Percentiles rank a stretch among this genome's conserved stretches.
Conservation (phyloP, 2,888 invertebrate genomes). For the Parnassius mnemosyne region DNA sequence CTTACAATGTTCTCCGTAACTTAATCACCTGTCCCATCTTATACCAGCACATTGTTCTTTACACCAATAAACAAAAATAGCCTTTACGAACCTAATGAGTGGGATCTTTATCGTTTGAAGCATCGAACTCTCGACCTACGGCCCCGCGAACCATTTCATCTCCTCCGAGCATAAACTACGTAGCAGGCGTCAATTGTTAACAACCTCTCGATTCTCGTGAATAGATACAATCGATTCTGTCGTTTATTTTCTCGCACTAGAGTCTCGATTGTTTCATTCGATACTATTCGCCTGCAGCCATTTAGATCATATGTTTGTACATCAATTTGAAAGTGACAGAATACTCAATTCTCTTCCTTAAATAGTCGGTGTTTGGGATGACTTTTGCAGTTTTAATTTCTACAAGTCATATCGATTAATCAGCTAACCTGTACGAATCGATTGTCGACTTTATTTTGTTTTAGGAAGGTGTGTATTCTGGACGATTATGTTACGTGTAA, state of each 20-base stretch:
- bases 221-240: slow-evolving; percentile 71
- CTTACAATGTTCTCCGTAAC: slow-evolving; percentile 48
- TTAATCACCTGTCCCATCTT: slow-evolving; percentile 70
- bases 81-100: slow-evolving; percentile 34
- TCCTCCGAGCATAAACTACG: slow-evolving; percentile 71
- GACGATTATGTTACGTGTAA: slow-evolving; percentile 22
- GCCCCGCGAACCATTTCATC: slow-evolving; percentile 75
- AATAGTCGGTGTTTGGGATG: slow-evolving; percentile 45
- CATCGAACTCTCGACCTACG: slow-evolving; percentile 57
- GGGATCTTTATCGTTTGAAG: slow-evolving; percentile 35
- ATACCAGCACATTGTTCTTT: slow-evolving; percentile 56
- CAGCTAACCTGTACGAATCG: slow-evolving; percentile 31
- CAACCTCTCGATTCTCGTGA: slow-evolving; percentile 75
- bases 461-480: slow-evolving; percentile 34
- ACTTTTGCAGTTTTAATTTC: slow-evolving; percentile 57
- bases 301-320: slow-evolving; percentile 45
- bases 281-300: slow-evolving; percentile 50
- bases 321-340: slow-evolving; percentile 48
- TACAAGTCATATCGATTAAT: slow-evolving; percentile 61
- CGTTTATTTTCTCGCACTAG: slow-evolving; percentile 70
- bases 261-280: slow-evolving; percentile 70
- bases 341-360: slow-evolving; percentile 49
- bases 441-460: slow-evolving; percentile 40
- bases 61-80: slow-evolving; percentile 38
- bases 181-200: slow-evolving; percentile 77